Evolutionary conservation across 37 sponge, comb jelly and placozoan species (phyloP), one percentile per base, ranked within the genome.

Genomic region (Spongia lamella): DNA sequence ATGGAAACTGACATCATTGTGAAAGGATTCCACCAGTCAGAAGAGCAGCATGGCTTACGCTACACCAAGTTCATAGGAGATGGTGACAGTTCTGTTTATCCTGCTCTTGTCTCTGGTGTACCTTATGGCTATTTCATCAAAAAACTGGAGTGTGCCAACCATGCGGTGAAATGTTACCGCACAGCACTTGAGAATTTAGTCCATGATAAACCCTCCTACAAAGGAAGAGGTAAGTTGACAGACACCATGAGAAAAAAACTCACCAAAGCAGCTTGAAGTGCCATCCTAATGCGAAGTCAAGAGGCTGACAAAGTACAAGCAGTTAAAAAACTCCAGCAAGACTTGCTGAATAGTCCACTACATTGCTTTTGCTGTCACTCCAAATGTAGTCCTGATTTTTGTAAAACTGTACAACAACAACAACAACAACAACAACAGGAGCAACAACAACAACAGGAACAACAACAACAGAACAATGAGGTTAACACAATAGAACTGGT

Each of bases 91-190:
- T 53, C 73, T 27, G 73, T 72, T 3, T 43, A 39, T 3, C 6
- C 6, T 9, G 4, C 70, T 43, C 7, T 69, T 19, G 24, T n/a
- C n/a, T n/a, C n/a, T n/a, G n/a, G n/a, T 20, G 19, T 6, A 37
- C 5, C n/a, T 4, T 62, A 40, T 76, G 64, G 65, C 2, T 1
- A 29, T 5, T 9, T 24, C 1, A 53, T 62, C 53, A 39, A 62
- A 17, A 76, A 63, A 62, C 34, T 76, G 24, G 66, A 76, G 7
- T 76, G 77, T 63, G 63, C 66, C 26, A 63, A 63, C 52, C 77
- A 76, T 63, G 77, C 77, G 1, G 31, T 58, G 38, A 76, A 76
- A 25, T 27, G 36, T 52, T 76, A 76, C 62, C 61, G 77, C 39
- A 43, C 30, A 15, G 35, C 30, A 33, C 53, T 76, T 1, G 77